These are phyloP conservation scores for Acheta domesticus DNA, from an alignment of 2,888 invertebrate species.

Conservation along the genomic window DNA sequence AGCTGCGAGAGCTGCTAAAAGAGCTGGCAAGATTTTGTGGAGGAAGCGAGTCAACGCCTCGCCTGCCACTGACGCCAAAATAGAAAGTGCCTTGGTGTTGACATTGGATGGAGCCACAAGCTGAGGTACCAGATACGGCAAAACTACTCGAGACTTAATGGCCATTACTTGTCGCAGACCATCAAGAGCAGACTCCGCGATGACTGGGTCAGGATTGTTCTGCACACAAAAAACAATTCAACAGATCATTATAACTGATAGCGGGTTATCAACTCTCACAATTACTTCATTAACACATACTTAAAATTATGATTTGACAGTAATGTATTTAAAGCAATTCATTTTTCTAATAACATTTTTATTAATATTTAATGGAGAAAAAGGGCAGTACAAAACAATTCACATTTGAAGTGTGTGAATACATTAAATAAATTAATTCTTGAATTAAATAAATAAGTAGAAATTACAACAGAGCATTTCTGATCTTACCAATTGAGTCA, in stretches of 20 bases:
- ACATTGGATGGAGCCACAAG: conserved; percentile 77
- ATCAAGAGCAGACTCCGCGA: conserved; percentile 88
- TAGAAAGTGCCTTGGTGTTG: conserved; percentile 90
- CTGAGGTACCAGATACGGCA: conserved; percentile 95
- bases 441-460: too few relatives aligned
- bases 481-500: conserved; percentile 63
- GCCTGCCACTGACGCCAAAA: conserved; percentile 91
- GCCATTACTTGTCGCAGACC: conserved; percentile 96
- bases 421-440: too few relatives aligned
- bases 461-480: neutral
- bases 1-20: conserved; percentile 70
- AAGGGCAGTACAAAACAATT: too few relatives aligned
- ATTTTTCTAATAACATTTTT: too few relatives aligned
- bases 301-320: too few relatives aligned
- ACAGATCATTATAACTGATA: neutral
- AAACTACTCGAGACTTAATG: conserved; percentile 89
- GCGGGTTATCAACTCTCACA: neutral
- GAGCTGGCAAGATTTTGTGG: conserved; percentile 86
- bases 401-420: too few relatives aligned
- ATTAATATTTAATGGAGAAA: too few relatives aligned
- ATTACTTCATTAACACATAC: neutral
- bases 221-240: conserved; percentile 40
- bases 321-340: too few relatives aligned
- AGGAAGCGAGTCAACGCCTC: conserved; percentile 88
- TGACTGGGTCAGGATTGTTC: conserved; percentile 72